Evolutionary conservation across 2,113 vertebrate species (phyloP).

Genomic region (Machaerirhynchus nigripectus): DNA sequence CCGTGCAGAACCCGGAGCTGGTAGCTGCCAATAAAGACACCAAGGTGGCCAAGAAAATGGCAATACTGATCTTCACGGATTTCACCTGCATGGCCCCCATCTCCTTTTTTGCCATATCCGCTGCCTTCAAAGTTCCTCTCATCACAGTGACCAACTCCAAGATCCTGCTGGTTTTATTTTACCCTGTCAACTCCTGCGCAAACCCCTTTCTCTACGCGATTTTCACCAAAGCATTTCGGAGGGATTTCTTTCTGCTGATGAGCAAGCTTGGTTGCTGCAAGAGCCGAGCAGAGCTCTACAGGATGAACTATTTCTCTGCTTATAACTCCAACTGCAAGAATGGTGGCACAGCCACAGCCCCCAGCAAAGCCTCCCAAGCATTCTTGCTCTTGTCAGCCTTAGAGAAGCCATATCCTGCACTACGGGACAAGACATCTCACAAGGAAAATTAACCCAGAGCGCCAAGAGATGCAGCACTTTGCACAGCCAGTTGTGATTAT

Average conservation of each 20-base stretch:
- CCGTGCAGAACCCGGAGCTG: slow-evolving; percentile 83
- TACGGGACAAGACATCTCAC: background rate
- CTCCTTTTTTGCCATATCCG: slow-evolving; percentile 93
- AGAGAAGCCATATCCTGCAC: slow-evolving; percentile 34
- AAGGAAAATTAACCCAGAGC: background rate
- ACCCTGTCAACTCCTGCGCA: slow-evolving; percentile 92
- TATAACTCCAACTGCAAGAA: slow-evolving; percentile 71
- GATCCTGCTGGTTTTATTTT: slow-evolving; percentile 92
- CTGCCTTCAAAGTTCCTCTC: slow-evolving; percentile 86
- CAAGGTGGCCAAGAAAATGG: slow-evolving; percentile 92
- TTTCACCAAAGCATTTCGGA: slow-evolving; percentile 88
- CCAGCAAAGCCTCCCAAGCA: slow-evolving; percentile 51
- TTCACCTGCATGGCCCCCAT: slow-evolving; percentile 95
- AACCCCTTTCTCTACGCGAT: slow-evolving; percentile 93
- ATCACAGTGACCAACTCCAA: slow-evolving; percentile 94
- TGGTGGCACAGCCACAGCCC: background rate
- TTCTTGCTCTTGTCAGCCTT: slow-evolving; percentile 50
- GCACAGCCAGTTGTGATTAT: background rate
- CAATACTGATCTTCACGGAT: slow-evolving; percentile 92
- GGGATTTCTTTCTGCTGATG: slow-evolving; percentile 83
- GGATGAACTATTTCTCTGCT: slow-evolving; percentile 74
- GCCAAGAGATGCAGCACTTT: background rate
- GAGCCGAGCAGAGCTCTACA: slow-evolving; percentile 72
- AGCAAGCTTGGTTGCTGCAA: slow-evolving; percentile 81
- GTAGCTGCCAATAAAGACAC: slow-evolving; percentile 82